These are phyloP conservation scores for Papilio dardanus DNA, from an alignment of 1,140 invertebrate genomes.

Conservation along the genomic window DNA sequence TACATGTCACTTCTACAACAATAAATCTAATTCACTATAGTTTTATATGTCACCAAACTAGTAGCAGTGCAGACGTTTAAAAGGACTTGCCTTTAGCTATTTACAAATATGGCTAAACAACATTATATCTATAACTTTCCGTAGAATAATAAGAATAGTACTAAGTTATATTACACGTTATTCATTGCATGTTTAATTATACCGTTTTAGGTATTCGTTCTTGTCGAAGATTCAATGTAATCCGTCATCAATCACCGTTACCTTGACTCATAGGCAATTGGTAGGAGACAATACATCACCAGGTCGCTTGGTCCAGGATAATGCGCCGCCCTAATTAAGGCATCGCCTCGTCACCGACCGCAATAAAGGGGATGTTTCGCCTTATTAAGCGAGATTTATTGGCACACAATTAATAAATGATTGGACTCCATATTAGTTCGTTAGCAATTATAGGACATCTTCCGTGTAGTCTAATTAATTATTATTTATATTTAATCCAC, in stretches of 20 bases:
- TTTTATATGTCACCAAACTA: not conserved
- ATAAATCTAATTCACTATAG: not conserved
- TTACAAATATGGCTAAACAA: no score
- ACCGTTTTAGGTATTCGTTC: not conserved
- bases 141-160: no score
- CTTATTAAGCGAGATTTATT: conserved; percentile 38
- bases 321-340: conserved; percentile 35
- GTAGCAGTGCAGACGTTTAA: not conserved
- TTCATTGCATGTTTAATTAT: conserved; percentile 2
- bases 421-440: conserved; percentile 23
- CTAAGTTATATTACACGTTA: no score
- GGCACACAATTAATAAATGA: conserved; percentile 35
- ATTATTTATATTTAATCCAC: no score
- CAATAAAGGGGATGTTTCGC: conserved; percentile 38
- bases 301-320: conserved; percentile 12
- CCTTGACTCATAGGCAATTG: conserved; percentile 30
- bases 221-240: not conserved
- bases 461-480: no score
- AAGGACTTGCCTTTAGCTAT: no score
- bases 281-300: conserved; percentile 25
- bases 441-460: not conserved
- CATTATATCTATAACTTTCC: no score
- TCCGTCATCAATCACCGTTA: conserved; percentile 26
- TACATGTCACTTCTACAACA: not conserved
- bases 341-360: conserved; percentile 34